Evolutionary conservation across 2,113 vertebrate species (phyloP), one percentile per base, ranked within the genome.

Genomic region (Nannobrachium achirus): DNA sequence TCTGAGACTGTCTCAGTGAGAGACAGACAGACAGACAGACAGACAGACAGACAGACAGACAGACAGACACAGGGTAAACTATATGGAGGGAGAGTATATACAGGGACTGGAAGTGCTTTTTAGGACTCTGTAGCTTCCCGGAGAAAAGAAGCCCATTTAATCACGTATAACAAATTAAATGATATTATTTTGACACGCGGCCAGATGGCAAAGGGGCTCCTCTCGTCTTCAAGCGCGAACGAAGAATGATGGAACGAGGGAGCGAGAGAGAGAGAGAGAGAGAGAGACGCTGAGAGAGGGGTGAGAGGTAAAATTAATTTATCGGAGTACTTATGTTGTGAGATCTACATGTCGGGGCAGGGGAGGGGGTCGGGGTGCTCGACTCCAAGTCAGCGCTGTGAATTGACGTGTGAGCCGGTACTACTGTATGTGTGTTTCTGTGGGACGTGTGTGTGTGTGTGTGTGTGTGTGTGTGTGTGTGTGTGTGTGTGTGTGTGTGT

Each of bases 121-220:
- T 51, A 82, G 25, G 49, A 77, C 46, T 70, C 44, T 48, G 76
- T 65, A 74, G 64, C 81, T 90, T 78, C 61, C 78, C 67, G 58
- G 71, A 84, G 81, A 92, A 85, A 86, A 90, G 84, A 89, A 85
- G 78, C 80, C 25, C 86, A 90, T 82, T 93, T 87, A 89, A 87
- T 92, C 88, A 78, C 1, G 7, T 81, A n/a, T n/a, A 85, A 81
- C 68, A 91, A 89, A 91, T 90, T 83, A 95, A 92, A 90, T 83
- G 87, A 84, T 91, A 84, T 81, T 85, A 78, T 82, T 92, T 89
- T 89, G 90, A 90, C 76, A 64, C 68, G 52, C 69, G 84, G 90
- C 90, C 92, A 93, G 89, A 89, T 93, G 91, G 84, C 86, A 86
- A 62, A n/a, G n/a, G n/a, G 13, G 67, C 81, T 90, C 86, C 74